Conservation (phyloP, 2,113 vertebrate species). For the Gorsachius goisagi region DNA sequence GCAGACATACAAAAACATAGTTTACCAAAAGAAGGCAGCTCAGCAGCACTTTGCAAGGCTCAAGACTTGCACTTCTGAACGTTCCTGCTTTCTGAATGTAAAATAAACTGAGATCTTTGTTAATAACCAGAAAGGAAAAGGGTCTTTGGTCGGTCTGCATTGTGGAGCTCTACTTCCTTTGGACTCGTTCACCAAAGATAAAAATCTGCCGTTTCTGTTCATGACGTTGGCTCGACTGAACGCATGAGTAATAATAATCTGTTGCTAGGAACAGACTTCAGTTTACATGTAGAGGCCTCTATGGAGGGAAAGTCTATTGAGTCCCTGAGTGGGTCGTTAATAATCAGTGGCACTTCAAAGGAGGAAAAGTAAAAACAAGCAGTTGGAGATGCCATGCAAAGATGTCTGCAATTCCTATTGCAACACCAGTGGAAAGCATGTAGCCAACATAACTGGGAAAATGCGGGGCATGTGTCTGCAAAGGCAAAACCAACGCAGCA, state of each 20-base stretch:
- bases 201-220: slow-evolving; percentile 21
- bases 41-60: neutral
- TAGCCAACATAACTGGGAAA: neutral
- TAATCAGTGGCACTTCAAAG: neutral
- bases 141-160: neutral
- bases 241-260: slow-evolving; percentile 9
- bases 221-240: neutral
- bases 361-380: neutral
- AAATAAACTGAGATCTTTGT: neutral
- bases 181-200: neutral
- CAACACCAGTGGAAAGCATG: neutral
- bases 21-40: neutral
- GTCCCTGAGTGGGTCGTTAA: slow-evolving; percentile 26
- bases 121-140: neutral
- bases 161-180: slow-evolving; percentile 1
- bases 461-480: neutral
- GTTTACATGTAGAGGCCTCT: slow-evolving; percentile 35
- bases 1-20: neutral
- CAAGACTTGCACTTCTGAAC: neutral
- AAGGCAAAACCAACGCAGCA: neutral
- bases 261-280: slow-evolving; percentile 42
- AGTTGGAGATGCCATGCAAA: neutral
- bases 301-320: slow-evolving; percentile 2
- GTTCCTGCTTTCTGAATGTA: neutral
- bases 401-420: neutral